These are phyloP conservation scores for Drosophila ustulata DNA, from an alignment of 2,888 invertebrate species.

Conservation along the genomic window DNA sequence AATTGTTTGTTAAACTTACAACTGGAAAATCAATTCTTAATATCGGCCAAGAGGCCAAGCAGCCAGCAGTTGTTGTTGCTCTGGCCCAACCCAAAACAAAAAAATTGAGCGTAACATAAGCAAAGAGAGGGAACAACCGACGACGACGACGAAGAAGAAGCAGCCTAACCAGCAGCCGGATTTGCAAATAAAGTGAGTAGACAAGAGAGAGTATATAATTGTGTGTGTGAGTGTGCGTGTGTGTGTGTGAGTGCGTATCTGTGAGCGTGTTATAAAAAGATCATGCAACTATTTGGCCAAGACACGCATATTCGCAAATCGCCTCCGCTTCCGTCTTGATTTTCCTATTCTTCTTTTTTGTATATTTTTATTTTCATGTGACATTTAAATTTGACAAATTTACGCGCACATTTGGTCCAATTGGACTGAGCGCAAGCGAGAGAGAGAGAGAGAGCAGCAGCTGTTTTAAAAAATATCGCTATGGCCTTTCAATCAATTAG, in stretches of 20 bases:
- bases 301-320: constrained; percentile 50
- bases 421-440: constrained; percentile 26
- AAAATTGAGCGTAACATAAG: constrained; percentile 58
- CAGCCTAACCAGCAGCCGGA: constrained; percentile 61
- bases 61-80: constrained; percentile 68
- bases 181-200: constrained; percentile 69
- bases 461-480: constrained; percentile 27
- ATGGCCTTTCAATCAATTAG: constrained; percentile 37
- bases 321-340: constrained; percentile 63
- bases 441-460: constrained; percentile 33
- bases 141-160: constrained; percentile 3
- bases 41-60: constrained; percentile 61
- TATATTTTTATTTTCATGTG: constrained; percentile 47
- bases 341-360: constrained; percentile 2
- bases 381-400: constrained; percentile 66
- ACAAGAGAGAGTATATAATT: constrained; percentile 58
- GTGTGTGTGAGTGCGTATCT: constrained; percentile 27
- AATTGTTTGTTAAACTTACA: constrained; percentile 61
- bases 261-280: constrained; percentile 72
- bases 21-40: constrained; percentile 81
- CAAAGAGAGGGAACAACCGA: constrained; percentile 44
- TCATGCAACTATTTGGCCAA: constrained; percentile 67
- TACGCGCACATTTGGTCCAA: constrained; percentile 37
- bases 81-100: constrained; percentile 74
- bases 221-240: constrained; percentile 32